Evolutionary conservation across 2,888 invertebrate genomes (phyloP), one percentile per base, ranked within the genome.

Genomic region (Chrysotoxum bicinctum): DNA sequence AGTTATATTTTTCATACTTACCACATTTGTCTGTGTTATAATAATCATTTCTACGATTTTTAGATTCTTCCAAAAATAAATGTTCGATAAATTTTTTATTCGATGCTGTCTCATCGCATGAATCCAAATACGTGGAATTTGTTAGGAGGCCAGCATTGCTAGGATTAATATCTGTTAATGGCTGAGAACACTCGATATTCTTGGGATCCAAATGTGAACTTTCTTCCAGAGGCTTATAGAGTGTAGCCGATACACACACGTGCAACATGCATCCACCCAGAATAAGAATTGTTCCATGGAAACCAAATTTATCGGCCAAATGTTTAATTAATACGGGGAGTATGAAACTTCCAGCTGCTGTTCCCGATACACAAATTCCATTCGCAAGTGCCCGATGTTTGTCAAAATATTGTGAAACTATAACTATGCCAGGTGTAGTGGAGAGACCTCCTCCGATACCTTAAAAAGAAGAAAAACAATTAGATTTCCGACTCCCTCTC

Each of bases 291-390:
- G 96, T 95, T 3, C 96, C 96, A 89, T 95, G 95, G 66, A 96
- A 93, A 6, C 96, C 96, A 87, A 95, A 96, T 87, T 93, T 93
- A 69, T 94, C 94, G 0, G 96, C 94, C 30, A 96, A 91, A 74
- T 94, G 94, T 88, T 96, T 95, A 32, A 96, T 95, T 58, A 96
- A 90, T 90, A 96, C 94, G 0, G 96, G 96, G 79, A 96, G 94
- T 3, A 96, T 95, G 89, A 96, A 96, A 89, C 96, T 96, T 2
- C 96, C 96, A 0, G 96, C 95, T 0, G 96, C 96, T 5, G 96
- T 96, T 84, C 96, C 96, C 52, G 96, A 96, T 79, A 96, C 96
- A 89, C 96, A 96, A 87, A 96, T 95, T 0, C 96, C 96, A 89
- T 96, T 96, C 0, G 96, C 96, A 83, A 96, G 89, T 0, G 96